Conservation (phyloP, 2,797 vertebrate genomes). For the Paguma larvata region DNA sequence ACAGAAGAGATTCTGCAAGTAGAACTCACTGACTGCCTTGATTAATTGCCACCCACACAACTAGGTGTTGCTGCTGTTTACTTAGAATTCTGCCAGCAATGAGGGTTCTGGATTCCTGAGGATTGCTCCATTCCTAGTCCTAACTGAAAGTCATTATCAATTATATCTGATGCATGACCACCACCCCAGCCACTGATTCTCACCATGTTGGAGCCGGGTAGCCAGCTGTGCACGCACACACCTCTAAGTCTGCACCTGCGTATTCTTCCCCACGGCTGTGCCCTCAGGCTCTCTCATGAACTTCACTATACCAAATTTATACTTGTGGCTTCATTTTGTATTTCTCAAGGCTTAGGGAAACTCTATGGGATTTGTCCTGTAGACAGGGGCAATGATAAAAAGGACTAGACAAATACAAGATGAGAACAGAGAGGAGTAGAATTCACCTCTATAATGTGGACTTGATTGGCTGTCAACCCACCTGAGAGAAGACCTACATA, state of each 20-base stretch:
- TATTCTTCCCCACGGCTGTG: neutral
- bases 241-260: neutral
- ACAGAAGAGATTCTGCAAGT: conserved; percentile 72
- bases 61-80: conserved; percentile 85
- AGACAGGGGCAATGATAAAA: neutral
- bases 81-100: conserved; percentile 82
- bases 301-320: neutral
- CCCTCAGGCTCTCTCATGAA: neutral
- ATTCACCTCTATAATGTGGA: neutral
- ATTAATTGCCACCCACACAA: conserved; percentile 86
- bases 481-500: no score
- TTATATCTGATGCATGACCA: conserved; percentile 73
- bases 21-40: conserved; percentile 79
- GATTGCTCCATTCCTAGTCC: conserved; percentile 79
- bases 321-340: neutral
- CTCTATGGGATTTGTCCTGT: neutral
- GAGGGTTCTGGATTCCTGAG: conserved; percentile 81
- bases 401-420: neutral
- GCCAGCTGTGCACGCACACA: conserved; percentile 63
- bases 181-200: conserved; percentile 29
- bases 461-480: neutral
- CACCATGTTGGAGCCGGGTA: neutral
- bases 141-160: conserved; percentile 79
- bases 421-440: neutral
- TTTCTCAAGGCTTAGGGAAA: neutral